Conservation (phyloP, 2,797 vertebrate species). For the Gallinago stenura region DNA sequence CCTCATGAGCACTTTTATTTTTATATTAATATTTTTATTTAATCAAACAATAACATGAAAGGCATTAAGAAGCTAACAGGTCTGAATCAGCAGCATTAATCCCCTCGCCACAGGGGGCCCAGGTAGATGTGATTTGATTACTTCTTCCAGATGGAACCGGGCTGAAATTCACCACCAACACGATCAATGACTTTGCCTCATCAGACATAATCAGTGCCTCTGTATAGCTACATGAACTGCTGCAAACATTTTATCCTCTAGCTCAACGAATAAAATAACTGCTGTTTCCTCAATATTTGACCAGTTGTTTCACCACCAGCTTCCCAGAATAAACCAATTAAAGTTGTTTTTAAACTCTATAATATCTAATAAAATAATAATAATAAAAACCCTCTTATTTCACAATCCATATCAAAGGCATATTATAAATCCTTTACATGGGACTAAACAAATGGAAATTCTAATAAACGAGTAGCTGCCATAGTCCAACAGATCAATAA, state of each 20-base stretch:
- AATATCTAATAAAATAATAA: background rate
- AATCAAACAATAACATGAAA: conserved; percentile 34
- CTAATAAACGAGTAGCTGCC: conserved; percentile 30
- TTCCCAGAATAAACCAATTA: conserved; percentile 22
- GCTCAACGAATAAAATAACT: background rate
- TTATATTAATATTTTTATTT: background rate
- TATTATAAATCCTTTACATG: conserved; percentile 44
- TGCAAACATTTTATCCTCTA: background rate
- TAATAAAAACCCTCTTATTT: background rate
- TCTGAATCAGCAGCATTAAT: conserved; percentile 24
- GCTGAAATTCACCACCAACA: conserved; percentile 9
- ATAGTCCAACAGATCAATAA: conserved; percentile 57
- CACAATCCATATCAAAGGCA: conserved; percentile 17
- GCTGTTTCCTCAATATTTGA: conserved; percentile 17
- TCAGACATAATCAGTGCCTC: conserved; percentile 18
- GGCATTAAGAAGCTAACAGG: background rate
- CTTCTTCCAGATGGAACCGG: conserved; percentile 9
- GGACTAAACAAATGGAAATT: background rate
- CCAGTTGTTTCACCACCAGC: conserved; percentile 6
- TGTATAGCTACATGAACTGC: background rate
- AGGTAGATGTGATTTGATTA: background rate
- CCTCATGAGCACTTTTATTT: background rate
- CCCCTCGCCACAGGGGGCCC: background rate
- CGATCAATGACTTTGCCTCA: conserved; percentile 14
- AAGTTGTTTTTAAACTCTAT: conserved; percentile 1